Conservation (phyloP, 2,797 vertebrate species). For the Margarornis squamiger region DNA sequence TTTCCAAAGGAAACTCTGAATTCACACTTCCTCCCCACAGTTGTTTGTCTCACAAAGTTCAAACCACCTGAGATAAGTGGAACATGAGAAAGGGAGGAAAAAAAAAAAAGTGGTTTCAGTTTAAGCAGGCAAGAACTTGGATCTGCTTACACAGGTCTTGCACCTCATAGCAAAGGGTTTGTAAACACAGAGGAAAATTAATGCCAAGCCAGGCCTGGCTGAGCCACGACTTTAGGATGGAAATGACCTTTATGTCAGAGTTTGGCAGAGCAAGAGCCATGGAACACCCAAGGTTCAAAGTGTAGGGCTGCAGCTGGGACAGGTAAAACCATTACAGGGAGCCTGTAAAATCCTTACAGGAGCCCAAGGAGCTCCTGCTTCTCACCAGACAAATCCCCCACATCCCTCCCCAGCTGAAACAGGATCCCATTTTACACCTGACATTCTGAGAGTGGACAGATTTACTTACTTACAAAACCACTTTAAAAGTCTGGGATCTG, state of each 20-base stretch:
- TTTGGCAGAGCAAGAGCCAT: neutral
- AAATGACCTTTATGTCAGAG: neutral
- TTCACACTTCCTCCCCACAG: neutral
- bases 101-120: neutral
- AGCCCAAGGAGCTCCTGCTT: neutral
- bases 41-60: neutral
- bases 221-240: rapidly evolving
- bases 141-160: neutral
- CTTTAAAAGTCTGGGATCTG: neutral
- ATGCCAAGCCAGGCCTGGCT: rapidly evolving
- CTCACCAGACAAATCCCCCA: neutral
- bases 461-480: neutral
- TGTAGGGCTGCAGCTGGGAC: neutral
- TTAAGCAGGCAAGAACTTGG: rapidly evolving
- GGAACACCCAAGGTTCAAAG: neutral
- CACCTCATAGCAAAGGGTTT: rapidly evolving
- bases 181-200: neutral
- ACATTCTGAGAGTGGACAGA: neutral
- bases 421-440: neutral
- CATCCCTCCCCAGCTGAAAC: neutral
- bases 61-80: neutral
- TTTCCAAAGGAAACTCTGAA: constrained; percentile 37
- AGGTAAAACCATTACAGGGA: neutral
- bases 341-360: neutral
- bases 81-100: neutral